phyloP scores from a whole-genome alignment of 2,113 vertebrate species.

The Gadus macrocephalus region DNA sequence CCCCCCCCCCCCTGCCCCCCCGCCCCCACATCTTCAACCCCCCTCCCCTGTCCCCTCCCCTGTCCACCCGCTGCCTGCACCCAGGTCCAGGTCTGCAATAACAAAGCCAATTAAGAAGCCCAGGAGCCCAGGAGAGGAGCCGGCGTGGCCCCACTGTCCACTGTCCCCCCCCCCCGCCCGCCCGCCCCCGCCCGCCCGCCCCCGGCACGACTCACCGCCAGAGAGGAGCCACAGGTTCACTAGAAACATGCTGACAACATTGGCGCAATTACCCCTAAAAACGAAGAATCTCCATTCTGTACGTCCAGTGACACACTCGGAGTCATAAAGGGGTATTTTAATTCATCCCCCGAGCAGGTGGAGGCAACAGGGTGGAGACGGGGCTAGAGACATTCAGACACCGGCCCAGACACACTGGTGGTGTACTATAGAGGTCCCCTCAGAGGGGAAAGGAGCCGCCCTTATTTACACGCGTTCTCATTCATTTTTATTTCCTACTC shows the following conservation, averaged over 20 bases:
- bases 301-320: slow-evolving; percentile 32
- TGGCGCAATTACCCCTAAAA: slow-evolving; percentile 57
- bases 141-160: no score
- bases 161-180: not conserved
- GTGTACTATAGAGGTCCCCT: no score
- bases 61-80: slow-evolving; percentile 42
- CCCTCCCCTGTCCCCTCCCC: not conserved
- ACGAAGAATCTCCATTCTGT: slow-evolving; percentile 49
- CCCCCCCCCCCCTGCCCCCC: not conserved
- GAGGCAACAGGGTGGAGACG: slow-evolving; percentile 2
- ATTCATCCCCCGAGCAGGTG: slow-evolving; percentile 46
- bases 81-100: slow-evolving; percentile 65
- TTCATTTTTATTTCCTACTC: slow-evolving; percentile 32
- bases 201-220: slow-evolving; percentile 67
- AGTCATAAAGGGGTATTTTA: slow-evolving; percentile 52
- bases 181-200: slow-evolving; percentile 38
- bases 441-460: slow-evolving; percentile 4
- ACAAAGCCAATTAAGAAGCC: slow-evolving; percentile 73
- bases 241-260: slow-evolving; percentile 25
- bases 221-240: slow-evolving; percentile 56
- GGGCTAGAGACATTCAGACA: slow-evolving; percentile 25
- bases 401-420: no score
- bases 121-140: slow-evolving; percentile 62
- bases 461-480: slow-evolving; percentile 42
- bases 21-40: no score